A percentile compares a stretch with the other conserved stretches of the same genome.
These are phyloP conservation scores for Drosophila saltans DNA, from an alignment of 1,140 invertebrate species.

Conservation along the genomic window DNA sequence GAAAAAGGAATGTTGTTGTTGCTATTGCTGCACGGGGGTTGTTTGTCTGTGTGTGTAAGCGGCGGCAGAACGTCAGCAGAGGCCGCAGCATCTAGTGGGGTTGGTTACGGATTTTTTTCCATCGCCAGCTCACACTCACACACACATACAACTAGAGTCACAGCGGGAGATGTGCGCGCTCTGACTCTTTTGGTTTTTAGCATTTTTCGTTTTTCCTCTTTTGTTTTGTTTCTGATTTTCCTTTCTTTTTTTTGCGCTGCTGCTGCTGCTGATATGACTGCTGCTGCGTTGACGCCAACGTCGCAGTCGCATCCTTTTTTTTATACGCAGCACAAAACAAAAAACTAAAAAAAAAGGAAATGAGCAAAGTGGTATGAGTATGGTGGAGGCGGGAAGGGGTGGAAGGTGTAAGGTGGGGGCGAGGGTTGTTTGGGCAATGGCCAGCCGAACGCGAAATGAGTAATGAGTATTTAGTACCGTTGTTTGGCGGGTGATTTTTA, in stretches of 20 bases:
- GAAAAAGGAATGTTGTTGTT: conserved; percentile 46
- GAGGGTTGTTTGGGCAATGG: not conserved
- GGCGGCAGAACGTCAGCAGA: conserved; percentile 28
- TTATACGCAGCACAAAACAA: conserved; percentile 61
- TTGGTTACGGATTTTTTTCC: conserved; percentile 68
- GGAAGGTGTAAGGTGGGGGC: conserved; percentile 2
- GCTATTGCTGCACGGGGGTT: conserved; percentile 61
- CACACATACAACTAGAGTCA: conserved; percentile 30
- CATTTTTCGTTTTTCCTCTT: conserved; percentile 72
- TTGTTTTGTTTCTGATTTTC: conserved; percentile 76
- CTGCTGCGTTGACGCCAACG: conserved; percentile 14
- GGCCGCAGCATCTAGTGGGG: conserved; percentile 68
- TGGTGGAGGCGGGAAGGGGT: conserved; percentile 34
- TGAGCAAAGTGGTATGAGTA: conserved; percentile 34
- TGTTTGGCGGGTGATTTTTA: conserved; percentile 55
- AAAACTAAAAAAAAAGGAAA: conserved; percentile 27
- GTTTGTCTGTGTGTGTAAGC: conserved; percentile 58
- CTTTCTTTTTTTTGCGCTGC: conserved; percentile 32
- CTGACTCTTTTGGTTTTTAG: conserved; percentile 67
- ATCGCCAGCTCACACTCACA: conserved; percentile 14
- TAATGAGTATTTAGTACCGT: conserved; percentile 61
- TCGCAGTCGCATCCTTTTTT: conserved; percentile 73
- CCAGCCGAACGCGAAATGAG: conserved; percentile 46
- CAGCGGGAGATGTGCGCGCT: conserved; percentile 37
- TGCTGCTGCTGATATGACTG: conserved; percentile 2